Conservation (phyloP, 2,888 invertebrate genomes). For the Gnatocerus cornutus region DNA sequence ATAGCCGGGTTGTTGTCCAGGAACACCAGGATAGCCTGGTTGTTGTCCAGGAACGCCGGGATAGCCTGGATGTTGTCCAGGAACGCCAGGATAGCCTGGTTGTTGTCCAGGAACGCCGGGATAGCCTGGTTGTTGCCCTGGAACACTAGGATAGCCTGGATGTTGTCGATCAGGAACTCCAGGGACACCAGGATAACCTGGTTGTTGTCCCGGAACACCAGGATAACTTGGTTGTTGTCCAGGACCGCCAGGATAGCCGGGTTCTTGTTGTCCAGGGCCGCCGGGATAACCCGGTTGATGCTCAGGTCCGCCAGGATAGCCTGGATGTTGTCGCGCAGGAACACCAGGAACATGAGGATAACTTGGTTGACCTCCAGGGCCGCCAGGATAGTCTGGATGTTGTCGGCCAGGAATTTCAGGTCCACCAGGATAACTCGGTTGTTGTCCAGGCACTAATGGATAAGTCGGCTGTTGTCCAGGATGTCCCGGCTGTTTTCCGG, state of each 20-base stretch:
- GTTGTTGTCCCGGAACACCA: constrained; percentile 1
- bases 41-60: not conserved
- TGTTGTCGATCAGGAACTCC: not conserved
- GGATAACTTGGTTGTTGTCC: constrained; percentile 28
- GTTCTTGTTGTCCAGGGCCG: constrained; percentile 38
- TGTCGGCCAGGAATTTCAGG: not conserved
- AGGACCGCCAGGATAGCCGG: constrained; percentile 36
- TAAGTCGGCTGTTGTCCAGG: constrained; percentile 40
- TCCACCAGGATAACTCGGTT: constrained; percentile 25
- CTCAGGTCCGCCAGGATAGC: constrained; percentile 2
- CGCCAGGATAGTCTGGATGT: constrained; percentile 20
- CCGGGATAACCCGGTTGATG: constrained; percentile 45
- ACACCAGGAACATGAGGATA: not conserved
- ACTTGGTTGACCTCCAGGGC: constrained; percentile 27
- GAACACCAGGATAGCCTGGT: not conserved
- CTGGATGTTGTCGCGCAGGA: constrained; percentile 2
- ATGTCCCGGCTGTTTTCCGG: constrained; percentile 35
- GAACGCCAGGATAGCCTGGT: not conserved
- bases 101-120: constrained; percentile 7
- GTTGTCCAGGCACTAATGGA: constrained; percentile 15
- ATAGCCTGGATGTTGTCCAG: constrained; percentile 12
- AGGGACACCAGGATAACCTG: not conserved
- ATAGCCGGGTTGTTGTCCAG: not conserved
- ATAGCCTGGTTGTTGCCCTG: constrained; percentile 27
- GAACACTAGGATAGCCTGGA: constrained; percentile 29